Evolutionary conservation across 1,140 invertebrate genomes (phyloP), one percentile per base, ranked within the genome.

Genomic region (Cephus cinctus): DNA sequence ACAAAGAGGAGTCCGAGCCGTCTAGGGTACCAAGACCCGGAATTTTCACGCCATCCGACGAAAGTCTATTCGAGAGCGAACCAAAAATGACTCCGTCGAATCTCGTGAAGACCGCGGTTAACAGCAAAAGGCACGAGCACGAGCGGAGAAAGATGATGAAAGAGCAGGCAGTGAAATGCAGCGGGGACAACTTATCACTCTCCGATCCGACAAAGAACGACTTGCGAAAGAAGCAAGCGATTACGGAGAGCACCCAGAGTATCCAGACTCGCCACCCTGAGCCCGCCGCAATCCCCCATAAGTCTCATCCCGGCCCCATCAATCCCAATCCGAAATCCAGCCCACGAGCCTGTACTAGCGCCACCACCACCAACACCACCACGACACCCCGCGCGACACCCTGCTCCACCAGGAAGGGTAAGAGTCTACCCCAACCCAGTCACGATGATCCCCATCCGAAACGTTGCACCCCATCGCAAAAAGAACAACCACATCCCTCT

Each of bases 101-200:
- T 53, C 69, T 86, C 19, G 83, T 86, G 39, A 84, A 86, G 65
- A 81, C 81, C 6, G 83, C 83, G 5, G 83, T 85, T 21, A 82
- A 81, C 58, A 80, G 77, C 52, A 84, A 85, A 69, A 75, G 78
- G 35, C 79, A 80, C 56, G 80, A 83, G 59, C 72, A 78, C 45
- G 75, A 74, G 56, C 73, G 67, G 54, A 56, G 73, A 41, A 63
- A 65, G 36, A 36, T 72, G 9, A 59, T 68, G 50, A 70, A 72
- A 36, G 60, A 45, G 22, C 34, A 47, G 19, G 34, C 39, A 16
- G 23, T 46, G 38, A 50, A 56, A 15, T 57, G 52, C 41, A 43
- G 53, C 50, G 42, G 5, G 9, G 39, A 41, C 39, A 20, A 47
- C 15, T 41, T 32, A 18, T 16, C 25, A 40, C 22, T 20, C 16